Evolutionary conservation across 2,888 invertebrate genomes (phyloP).

Genomic region (Linnaemya tessellans): DNA sequence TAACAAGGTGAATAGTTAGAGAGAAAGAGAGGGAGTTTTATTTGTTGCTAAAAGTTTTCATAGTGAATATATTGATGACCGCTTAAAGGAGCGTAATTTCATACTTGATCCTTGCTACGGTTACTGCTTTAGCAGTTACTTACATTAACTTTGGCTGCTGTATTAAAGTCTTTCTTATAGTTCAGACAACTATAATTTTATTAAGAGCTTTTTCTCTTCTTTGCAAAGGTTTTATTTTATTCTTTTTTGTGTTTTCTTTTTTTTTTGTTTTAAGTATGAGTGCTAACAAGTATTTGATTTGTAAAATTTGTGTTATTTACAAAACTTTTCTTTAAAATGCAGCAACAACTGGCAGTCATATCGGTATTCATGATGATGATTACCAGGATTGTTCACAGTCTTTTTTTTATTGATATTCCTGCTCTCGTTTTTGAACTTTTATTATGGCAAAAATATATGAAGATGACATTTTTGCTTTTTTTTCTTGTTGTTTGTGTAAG

Average conservation of each 20-base stretch:
- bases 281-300: constrained; percentile 39
- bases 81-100: neutral
- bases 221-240: neutral
- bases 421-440: constrained; percentile 35
- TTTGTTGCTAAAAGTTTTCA: neutral
- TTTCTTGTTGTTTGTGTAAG: constrained; percentile 18
- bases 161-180: neutral
- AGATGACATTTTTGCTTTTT: constrained; percentile 16
- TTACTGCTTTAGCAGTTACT: neutral
- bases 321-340: neutral
- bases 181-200: neutral
- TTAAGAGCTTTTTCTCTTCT: neutral
- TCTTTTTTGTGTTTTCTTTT: neutral
- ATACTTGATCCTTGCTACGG: neutral
- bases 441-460: constrained; percentile 1
- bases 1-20: neutral
- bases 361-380: constrained; percentile 19
- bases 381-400: constrained; percentile 28
- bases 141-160: neutral
- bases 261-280: neutral
- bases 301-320: constrained; percentile 23
- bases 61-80: constrained; percentile 18
- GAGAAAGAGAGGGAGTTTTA: too few relatives aligned
- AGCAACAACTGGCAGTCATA: neutral
- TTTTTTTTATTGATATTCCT: constrained; percentile 40